Conservation (phyloP, 2,797 vertebrate species). For the Hyperoplus lanceolatus region DNA sequence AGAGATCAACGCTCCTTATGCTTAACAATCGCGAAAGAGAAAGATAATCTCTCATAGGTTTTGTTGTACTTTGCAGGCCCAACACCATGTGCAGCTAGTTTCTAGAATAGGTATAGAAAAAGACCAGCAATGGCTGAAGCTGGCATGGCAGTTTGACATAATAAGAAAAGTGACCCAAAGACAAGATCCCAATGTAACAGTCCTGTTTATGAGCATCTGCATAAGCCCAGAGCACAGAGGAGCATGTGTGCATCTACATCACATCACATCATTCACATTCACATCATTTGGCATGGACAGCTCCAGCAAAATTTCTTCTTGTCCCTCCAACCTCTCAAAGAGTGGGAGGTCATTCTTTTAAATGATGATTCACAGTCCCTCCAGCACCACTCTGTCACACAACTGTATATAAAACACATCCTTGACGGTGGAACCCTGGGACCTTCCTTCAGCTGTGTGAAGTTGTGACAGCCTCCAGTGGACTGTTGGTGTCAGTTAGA, state of each 20-base stretch:
- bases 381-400: slow-evolving; percentile 58
- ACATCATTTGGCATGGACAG: slow-evolving; percentile 31
- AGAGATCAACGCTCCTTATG: too few relatives aligned
- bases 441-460: slow-evolving; percentile 32
- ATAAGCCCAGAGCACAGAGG: background rate
- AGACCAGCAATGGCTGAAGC: too few relatives aligned
- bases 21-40: too few relatives aligned
- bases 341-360: slow-evolving; percentile 68
- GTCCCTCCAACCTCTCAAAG: slow-evolving; percentile 18
- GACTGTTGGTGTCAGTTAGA: slow-evolving; percentile 69
- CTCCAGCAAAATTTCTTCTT: slow-evolving; percentile 13
- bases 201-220: slow-evolving; percentile 2
- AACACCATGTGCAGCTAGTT: too few relatives aligned
- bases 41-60: too few relatives aligned
- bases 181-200: background rate
- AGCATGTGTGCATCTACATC: background rate
- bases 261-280: slow-evolving; percentile 28
- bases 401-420: slow-evolving; percentile 66
- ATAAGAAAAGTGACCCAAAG: background rate
- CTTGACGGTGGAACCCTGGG: slow-evolving; percentile 44
- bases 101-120: too few relatives aligned
- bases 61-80: too few relatives aligned
- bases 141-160: background rate
- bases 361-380: slow-evolving; percentile 65
- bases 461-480: slow-evolving; percentile 55